A percentile compares a stretch with the other conserved stretches of the same genome.
These are phyloP conservation scores for Heliopora coerulea DNA, from an alignment of 92 coral and sea anemone genomes.

Conservation along the genomic window DNA sequence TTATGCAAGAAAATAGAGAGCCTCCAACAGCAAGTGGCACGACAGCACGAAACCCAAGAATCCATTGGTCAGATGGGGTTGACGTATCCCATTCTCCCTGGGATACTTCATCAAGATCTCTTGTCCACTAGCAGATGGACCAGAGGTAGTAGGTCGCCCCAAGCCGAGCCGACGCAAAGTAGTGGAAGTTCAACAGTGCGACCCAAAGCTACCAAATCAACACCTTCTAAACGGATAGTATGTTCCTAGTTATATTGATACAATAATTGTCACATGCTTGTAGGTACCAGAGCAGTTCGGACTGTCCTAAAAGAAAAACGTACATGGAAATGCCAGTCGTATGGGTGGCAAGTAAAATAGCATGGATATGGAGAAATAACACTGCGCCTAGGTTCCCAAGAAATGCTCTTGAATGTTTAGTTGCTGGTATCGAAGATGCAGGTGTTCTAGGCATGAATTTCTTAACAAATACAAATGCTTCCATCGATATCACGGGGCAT, in stretches of 20 bases:
- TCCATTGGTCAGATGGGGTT: too few relatives aligned
- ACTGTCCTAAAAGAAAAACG: not conserved
- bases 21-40: not conserved
- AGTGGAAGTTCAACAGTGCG: not conserved
- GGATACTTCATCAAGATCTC: too few relatives aligned
- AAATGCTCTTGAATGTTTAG: constrained; percentile 31
- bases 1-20: not conserved
- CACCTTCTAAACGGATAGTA: constrained; percentile 30
- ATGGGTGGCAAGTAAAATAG: constrained; percentile 30
- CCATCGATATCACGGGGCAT: constrained; percentile 37
- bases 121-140: too few relatives aligned
- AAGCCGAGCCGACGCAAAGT: too few relatives aligned
- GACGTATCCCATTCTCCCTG: too few relatives aligned
- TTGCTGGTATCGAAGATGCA: constrained; percentile 51
- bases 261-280: constrained; percentile 40
- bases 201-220: not conserved
- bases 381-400: constrained; percentile 28
- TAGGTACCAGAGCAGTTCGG: constrained; percentile 32
- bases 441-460: constrained; percentile 59
- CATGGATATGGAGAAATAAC: constrained; percentile 30
- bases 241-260: constrained; percentile 42
- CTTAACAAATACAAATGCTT: constrained; percentile 36
- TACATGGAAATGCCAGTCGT: constrained; percentile 37
- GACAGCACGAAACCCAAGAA: not conserved
- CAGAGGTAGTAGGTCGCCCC: too few relatives aligned